Evolutionary conservation across 1,140 invertebrate species (phyloP), one percentile per base, ranked within the genome.

Genomic region (Zaprionus inermis): DNA sequence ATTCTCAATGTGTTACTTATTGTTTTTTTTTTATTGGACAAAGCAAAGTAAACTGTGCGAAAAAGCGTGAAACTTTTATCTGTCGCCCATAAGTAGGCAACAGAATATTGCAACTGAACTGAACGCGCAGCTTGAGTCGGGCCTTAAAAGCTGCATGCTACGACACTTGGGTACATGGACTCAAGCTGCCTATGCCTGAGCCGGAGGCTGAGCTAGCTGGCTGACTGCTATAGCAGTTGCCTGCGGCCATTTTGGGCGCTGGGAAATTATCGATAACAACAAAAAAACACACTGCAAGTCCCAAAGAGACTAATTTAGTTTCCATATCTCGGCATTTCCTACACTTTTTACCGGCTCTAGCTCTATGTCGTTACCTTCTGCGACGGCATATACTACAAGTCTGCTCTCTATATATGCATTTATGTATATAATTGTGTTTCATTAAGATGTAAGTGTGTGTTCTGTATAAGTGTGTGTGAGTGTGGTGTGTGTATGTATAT

Each of bases 21-120:
- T 46, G 2, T 38, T 64, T 64, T 20, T 16, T 28, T 11, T 66
- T 9, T 18, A 10, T 56, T 73, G 38, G 41, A 72, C 83, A 85
- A 85, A 86, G 82, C 82, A 86, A 86, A 86, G 82, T 82, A 88
- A 86, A 85, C 68, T 67, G 61, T 56, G 41, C 36, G 18, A 51
- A 63, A 38, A 49, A 57, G 36, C 46, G 22, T 61, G 52, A 55
- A 66, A 34, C 36, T 36, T 24, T 72, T 66, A 32, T 46, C 30
- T 10, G n/a, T 16, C n/a, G 41, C 38, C 65, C 58, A 20, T 12
- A 54, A 22, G 54, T 65, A 60, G 60, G 61, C 69, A 72, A 72
- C 59, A 38, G 36, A 66, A 68, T 56, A 16, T 30, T 38, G 54
- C 44, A 54, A 59, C 30, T 18, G 65, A 60, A 28, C 20, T 44